Conservation (phyloP, 2,888 invertebrate genomes). For the Heliconius aoede region DNA sequence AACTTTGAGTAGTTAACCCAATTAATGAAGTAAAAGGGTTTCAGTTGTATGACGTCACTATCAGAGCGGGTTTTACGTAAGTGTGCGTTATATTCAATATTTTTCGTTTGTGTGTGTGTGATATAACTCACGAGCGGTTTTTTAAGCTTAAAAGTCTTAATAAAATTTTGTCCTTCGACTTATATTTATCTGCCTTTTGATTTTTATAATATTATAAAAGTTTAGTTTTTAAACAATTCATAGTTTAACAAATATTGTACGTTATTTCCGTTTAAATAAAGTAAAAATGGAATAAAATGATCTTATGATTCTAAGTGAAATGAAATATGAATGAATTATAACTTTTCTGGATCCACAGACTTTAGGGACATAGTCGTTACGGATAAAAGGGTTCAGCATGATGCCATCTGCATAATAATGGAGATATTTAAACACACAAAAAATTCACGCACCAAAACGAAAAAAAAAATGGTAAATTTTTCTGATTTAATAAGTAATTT, state of each 20-base stretch:
- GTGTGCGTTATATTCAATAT: background rate
- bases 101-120: background rate
- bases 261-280: background rate
- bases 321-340: constrained; percentile 40
- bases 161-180: background rate
- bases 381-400: constrained; percentile 35
- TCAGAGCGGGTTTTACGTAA: constrained; percentile 11
- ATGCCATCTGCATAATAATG: constrained; percentile 20
- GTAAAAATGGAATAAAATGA: constrained; percentile 13
- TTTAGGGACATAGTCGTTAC: constrained; percentile 37
- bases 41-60: constrained; percentile 21
- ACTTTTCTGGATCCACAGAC: constrained; percentile 34
- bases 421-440: constrained; percentile 8
- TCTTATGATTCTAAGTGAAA: constrained; percentile 34
- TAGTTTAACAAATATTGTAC: background rate
- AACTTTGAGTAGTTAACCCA: constrained; percentile 36
- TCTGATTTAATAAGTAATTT: no score
- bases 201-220: background rate
- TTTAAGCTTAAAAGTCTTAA: background rate
- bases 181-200: background rate
- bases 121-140: background rate
- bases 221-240: background rate
- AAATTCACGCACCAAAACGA: no score
- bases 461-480: background rate
- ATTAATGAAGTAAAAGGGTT: constrained; percentile 35